phyloP scores from a whole-genome alignment of 2,113 vertebrate genomes.

The Morphnarchus princeps region DNA sequence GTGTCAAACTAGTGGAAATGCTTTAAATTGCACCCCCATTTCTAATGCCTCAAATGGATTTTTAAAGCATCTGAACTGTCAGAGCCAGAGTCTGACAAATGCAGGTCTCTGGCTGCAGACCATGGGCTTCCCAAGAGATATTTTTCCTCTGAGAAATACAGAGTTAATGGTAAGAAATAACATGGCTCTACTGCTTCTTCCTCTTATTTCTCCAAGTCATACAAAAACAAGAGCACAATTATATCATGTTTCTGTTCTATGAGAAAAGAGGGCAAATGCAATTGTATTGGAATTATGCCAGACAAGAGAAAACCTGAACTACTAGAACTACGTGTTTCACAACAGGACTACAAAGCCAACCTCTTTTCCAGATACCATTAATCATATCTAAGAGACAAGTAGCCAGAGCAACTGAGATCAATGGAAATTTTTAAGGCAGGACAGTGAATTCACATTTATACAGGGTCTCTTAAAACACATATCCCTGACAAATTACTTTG shows the following conservation, averaged over 20 bases:
- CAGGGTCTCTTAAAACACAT: not conserved
- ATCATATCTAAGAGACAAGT: not conserved
- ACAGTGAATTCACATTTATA: not conserved
- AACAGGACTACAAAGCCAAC: not conserved
- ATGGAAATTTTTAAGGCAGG: not conserved
- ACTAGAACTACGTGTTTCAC: not conserved
- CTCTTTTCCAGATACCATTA: not conserved
- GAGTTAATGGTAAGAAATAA: not conserved
- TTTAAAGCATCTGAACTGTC: not conserved
- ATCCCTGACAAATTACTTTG: not conserved
- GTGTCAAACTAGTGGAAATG: not conserved
- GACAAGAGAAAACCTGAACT: constrained; percentile 37
- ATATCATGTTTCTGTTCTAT: not conserved
- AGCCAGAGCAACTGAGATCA: not conserved
- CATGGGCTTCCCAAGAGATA: not conserved
- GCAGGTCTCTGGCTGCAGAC: not conserved
- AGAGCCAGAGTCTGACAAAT: not conserved
- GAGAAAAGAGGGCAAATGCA: not conserved
- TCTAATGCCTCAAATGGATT: not conserved
- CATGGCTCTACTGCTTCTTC: not conserved
- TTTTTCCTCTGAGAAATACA: not conserved
- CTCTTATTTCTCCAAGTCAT: not conserved
- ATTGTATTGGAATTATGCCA: constrained; percentile 4
- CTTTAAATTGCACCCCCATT: not conserved
- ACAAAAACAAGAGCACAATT: not conserved